Percentiles rank a stretch among this genome's conserved stretches.
Conservation (phyloP, 2,888 invertebrate species). For the Crossocerus cetratus region DNA sequence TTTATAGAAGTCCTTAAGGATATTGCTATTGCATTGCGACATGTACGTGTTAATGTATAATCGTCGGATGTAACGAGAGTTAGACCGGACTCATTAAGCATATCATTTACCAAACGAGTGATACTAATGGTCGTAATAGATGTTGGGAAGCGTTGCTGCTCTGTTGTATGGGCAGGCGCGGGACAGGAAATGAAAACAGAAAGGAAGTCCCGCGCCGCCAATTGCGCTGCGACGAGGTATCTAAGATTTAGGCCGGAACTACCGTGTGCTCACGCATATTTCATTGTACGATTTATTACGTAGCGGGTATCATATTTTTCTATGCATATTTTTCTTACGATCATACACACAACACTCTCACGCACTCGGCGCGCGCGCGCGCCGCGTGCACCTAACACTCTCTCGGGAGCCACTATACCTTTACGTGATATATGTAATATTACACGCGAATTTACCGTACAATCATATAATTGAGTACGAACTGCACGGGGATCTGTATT, state of each 20-base stretch:
- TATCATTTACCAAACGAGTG: constrained; percentile 67
- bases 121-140: constrained; percentile 62
- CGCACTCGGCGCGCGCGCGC: constrained; percentile 2
- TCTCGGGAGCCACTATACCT: constrained; percentile 10
- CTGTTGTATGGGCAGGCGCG: constrained; percentile 30
- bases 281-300: constrained; percentile 55
- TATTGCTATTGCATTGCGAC: constrained; percentile 2
- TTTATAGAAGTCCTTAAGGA: constrained; percentile 29
- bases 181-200: constrained; percentile 19
- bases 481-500: constrained; percentile 23
- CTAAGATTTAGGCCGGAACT: constrained; percentile 22
- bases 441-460: constrained; percentile 13
- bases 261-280: constrained; percentile 35
- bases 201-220: too few relatives aligned
- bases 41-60: constrained; percentile 17
- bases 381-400: constrained; percentile 7
- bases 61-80: constrained; percentile 27
- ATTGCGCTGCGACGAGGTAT: constrained; percentile 13
- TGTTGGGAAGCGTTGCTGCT: constrained; percentile 46
- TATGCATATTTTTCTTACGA: constrained; percentile 49
- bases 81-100: constrained; percentile 64
- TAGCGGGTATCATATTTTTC: constrained; percentile 55
- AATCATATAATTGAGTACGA: constrained; percentile 30
- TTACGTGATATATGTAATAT: constrained; percentile 21
- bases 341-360: not conserved